Conservation (phyloP, 92 coral and sea anemone species). For the Zoanthus gigantus region DNA sequence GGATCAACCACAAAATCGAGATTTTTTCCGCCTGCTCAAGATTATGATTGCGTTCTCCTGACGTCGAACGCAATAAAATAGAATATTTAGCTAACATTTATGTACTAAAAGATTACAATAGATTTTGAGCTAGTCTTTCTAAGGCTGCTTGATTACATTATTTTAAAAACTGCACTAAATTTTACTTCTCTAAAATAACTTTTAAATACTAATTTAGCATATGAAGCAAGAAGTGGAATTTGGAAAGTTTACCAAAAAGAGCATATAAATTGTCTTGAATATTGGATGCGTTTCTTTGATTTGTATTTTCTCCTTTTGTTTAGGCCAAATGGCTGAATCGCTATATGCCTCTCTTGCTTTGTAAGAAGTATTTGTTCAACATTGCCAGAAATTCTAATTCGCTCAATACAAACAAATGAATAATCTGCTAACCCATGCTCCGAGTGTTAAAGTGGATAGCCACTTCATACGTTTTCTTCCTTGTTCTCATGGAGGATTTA, state of each 20-base stretch:
- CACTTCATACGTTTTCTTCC: conserved; percentile 34
- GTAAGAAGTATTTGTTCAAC: not conserved
- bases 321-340: not conserved
- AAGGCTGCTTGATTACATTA: not conserved
- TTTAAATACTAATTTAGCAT: not conserved
- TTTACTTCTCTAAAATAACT: not conserved
- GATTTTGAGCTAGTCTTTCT: not conserved
- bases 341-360: not conserved
- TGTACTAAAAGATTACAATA: not conserved
- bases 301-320: too few relatives aligned
- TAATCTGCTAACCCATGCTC: conserved; percentile 19
- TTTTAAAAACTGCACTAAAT: not conserved
- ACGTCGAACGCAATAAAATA: too few relatives aligned
- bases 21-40: too few relatives aligned
- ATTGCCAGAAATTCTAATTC: not conserved
- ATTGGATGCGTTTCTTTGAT: not conserved
- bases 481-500: conserved; percentile 51
- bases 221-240: not conserved
- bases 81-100: too few relatives aligned
- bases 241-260: not conserved
- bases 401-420: conserved; percentile 33
- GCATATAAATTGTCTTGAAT: not conserved
- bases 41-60: too few relatives aligned
- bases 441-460: conserved; percentile 44
- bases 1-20: too few relatives aligned